These are phyloP conservation scores for Smittia sp. DNA, from an alignment of 2,888 invertebrate genomes.

Conservation along the genomic window DNA sequence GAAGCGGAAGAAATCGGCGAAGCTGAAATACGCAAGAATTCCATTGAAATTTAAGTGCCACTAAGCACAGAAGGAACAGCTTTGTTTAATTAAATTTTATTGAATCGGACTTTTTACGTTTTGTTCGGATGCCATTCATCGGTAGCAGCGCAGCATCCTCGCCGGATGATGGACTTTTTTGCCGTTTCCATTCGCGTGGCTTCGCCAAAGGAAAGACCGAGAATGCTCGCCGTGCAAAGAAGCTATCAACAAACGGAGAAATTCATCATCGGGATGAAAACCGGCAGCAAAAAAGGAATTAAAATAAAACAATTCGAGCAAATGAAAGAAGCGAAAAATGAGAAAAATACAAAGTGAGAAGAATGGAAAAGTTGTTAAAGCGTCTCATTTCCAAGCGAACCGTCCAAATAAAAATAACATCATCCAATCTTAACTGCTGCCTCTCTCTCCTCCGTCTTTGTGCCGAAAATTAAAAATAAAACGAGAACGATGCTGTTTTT, in stretches of 20 bases:
- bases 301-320: not conserved
- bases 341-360: not conserved
- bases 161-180: constrained; percentile 3
- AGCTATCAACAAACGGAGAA: constrained; percentile 4
- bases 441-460: not conserved
- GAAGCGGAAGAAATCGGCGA: not conserved
- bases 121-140: constrained; percentile 1
- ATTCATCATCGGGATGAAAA: constrained; percentile 28
- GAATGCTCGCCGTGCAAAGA: not conserved
- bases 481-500: not conserved
- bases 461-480: not conserved
- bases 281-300: constrained; percentile 2
- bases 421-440: constrained; percentile 12
- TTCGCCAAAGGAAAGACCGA: not conserved
- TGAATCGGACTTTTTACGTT: not conserved
- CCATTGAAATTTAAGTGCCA: not conserved
- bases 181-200: constrained; percentile 21
- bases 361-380: constrained; percentile 7
- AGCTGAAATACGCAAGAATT: not conserved
- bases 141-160: not conserved
- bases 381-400: not conserved
- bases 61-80: not conserved
- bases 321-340: not conserved
- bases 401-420: constrained; percentile 20
- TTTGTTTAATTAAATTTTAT: constrained; percentile 30